Evolutionary conservation across 1,140 invertebrate species (phyloP), one percentile per base, ranked within the genome.

Genomic region (Drosophila melanogaster): DNA sequence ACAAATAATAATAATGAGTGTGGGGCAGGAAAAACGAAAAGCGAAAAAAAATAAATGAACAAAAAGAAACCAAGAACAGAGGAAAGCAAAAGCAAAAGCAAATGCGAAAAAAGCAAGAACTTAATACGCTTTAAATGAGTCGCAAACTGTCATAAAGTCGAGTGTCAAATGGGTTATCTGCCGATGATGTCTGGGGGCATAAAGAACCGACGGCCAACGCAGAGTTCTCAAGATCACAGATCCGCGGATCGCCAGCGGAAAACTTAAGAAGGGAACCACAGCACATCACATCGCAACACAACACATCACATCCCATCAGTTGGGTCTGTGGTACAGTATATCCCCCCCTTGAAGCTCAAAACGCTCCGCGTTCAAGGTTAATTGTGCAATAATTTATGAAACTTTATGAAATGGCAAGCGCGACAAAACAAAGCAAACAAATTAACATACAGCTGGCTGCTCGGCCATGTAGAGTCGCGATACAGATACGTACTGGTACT

Each of bases 321-420:
- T 30, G 24, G 24, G 24, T 26, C 24, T 7, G 24, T 26, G 5
- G 24, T 26, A 26, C 30, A 10, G 30, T 12, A 19, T 43, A 4
- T 11, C 15, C 19, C 33, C 61, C 56, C 22, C 33, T 38, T 50
- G 30, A 55, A 50, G 50, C 50, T 50, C 12, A 46, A 51, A 22
- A 8, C 58, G 64, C 59, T 65, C 22, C 58, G 12, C 50, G 51
- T 59, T 79, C 80, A 83, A 83, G 80, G 80, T 84, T 79, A 84
- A 83, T 83, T 84, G 80, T 83, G 80, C 80, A 84, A 85, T 83
- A 83, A 83, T 66, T 76, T 83, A 84, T 84, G 80, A 84, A 83
- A 84, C 60, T 71, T 81, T 81, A 81, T 81, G 79, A 77, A 77
- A 81, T 61, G 66, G 67, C 79, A 72, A 81, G 61, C 76, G 61